Conservation (phyloP, 1,140 invertebrate species). For the Ericerus pela region DNA sequence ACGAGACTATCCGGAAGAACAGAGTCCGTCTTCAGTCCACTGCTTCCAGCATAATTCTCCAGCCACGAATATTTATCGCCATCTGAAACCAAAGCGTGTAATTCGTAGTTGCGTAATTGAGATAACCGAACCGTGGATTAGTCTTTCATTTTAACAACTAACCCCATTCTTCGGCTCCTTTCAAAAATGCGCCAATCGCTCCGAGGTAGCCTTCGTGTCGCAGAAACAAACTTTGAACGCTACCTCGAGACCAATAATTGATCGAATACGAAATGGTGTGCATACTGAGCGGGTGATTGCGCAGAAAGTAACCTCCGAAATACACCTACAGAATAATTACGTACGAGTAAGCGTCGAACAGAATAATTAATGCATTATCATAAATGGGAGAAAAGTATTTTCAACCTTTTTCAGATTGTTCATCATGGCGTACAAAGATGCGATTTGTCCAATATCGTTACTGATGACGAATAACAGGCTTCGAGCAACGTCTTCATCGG, state of each 20-base stretch:
- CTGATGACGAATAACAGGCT: constrained; percentile 57
- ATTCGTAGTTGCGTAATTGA: background rate
- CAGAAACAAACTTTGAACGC: constrained; percentile 53
- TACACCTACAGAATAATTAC: constrained; percentile 39
- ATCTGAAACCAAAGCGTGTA: constrained; percentile 27
- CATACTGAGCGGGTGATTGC: constrained; percentile 62
- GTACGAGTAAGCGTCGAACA: no score
- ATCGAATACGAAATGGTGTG: constrained; percentile 56
- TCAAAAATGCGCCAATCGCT: constrained; percentile 61
- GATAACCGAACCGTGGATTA: no score
- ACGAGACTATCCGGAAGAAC: constrained; percentile 29
- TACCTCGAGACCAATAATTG: constrained; percentile 59
- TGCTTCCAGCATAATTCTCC: constrained; percentile 61
- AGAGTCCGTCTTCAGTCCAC: constrained; percentile 36
- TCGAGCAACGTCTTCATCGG: constrained; percentile 50
- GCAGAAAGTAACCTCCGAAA: constrained; percentile 61
- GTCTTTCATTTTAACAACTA: background rate
- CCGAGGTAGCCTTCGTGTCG: constrained; percentile 64
- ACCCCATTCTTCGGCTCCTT: constrained; percentile 47
- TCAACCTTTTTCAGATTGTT: constrained; percentile 40
- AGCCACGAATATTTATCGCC: constrained; percentile 49
- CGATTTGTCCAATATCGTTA: constrained; percentile 64
- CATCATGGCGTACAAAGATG: constrained; percentile 52
- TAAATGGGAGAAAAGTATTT: no score
- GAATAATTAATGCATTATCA: no score